Conservation (phyloP, 2,888 invertebrate species). For the Agrilus biguttatus region DNA sequence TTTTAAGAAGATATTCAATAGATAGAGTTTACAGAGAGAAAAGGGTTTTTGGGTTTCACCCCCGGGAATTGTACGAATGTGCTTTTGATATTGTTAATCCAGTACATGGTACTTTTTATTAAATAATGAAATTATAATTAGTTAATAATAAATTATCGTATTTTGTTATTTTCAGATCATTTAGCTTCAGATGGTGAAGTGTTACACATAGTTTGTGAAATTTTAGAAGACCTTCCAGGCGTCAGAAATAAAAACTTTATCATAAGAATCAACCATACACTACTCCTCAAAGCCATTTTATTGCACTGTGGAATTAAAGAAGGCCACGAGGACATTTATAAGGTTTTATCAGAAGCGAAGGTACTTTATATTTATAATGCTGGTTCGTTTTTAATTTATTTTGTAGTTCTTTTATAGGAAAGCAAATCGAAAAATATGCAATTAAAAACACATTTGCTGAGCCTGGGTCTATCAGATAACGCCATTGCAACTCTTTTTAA, state of each 20-base stretch:
- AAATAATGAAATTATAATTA: not conserved
- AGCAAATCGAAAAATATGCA: conserved; percentile 53
- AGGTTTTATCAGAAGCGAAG: conserved; percentile 34
- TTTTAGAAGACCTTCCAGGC: conserved; percentile 52
- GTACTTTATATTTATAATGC: conserved; percentile 15
- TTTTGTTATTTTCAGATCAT: conserved; percentile 34
- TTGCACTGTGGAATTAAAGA: conserved; percentile 66
- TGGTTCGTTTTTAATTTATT: conserved; percentile 9
- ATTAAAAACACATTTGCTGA: conserved; percentile 53
- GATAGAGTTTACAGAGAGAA: conserved; percentile 77
- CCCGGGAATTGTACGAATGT: conserved; percentile 78
- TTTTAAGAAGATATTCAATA: conserved; percentile 72
- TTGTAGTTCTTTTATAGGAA: conserved; percentile 29
- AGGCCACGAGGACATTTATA: conserved; percentile 39
- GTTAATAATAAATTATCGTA: not conserved
- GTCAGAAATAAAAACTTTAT: conserved; percentile 49
- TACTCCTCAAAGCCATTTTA: conserved; percentile 59
- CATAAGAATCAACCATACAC: conserved; percentile 67
- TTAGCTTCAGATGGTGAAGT: conserved; percentile 77
- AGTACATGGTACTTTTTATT: conserved; percentile 35
- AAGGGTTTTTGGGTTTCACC: conserved; percentile 68
- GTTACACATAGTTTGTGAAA: conserved; percentile 61
- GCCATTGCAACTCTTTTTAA: conserved; percentile 47
- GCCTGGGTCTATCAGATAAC: conserved; percentile 52
- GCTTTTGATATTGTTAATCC: conserved; percentile 87